These are phyloP conservation scores for Calonectris borealis DNA, from an alignment of 2,113 vertebrate species.

Conservation along the genomic window DNA sequence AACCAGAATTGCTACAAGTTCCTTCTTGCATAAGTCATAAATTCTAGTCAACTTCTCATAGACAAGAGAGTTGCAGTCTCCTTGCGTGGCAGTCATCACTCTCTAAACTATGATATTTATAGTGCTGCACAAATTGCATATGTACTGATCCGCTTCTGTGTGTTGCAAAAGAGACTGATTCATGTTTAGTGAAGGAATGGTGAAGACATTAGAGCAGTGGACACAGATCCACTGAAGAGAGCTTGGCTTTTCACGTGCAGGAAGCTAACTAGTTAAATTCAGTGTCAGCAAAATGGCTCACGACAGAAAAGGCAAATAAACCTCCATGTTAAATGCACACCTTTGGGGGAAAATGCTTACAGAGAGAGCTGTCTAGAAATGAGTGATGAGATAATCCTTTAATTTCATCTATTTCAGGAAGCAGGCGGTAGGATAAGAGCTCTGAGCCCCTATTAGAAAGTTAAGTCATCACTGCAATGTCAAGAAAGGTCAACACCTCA, in stretches of 20 bases:
- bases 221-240: neutral
- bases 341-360: neutral
- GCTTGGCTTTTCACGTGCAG: neutral
- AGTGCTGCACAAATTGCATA: neutral
- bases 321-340: neutral
- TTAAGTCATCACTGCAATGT: slow-evolving; percentile 31
- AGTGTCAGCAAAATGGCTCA: neutral
- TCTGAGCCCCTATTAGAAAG: slow-evolving; percentile 40
- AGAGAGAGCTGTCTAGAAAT: neutral
- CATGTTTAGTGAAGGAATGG: neutral
- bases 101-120: neutral
- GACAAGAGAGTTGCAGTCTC: neutral
- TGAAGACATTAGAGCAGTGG: neutral
- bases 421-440: slow-evolving; percentile 48
- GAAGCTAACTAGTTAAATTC: neutral
- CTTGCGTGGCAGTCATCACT: neutral
- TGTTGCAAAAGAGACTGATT: neutral
- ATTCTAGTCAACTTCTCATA: neutral
- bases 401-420: slow-evolving; percentile 73
- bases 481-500: slow-evolving; percentile 20
- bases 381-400: slow-evolving; percentile 65
- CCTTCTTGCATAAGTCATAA: neutral
- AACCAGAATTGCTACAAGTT: neutral
- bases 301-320: neutral
- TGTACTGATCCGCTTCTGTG: neutral